A percentile compares a stretch with the other conserved stretches of the same genome.
Conservation (phyloP, 2,797 vertebrate species). For the Cryptoprocta ferox region DNA sequence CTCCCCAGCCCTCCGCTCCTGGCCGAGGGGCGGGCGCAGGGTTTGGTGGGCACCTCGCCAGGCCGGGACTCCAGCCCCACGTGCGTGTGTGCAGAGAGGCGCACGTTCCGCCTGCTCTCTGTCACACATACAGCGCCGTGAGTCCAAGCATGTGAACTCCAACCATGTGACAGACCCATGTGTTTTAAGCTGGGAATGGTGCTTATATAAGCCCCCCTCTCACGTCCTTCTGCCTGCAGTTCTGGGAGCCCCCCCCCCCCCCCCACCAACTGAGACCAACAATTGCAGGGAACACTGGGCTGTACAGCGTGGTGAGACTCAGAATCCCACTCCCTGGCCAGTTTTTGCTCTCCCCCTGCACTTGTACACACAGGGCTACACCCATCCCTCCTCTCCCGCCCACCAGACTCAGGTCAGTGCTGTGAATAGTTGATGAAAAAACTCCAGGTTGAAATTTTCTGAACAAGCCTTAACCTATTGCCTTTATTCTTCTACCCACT, state of each 20-base stretch:
- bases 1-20: background rate
- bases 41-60: rapidly evolving
- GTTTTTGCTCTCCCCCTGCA: background rate
- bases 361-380: rapidly evolving
- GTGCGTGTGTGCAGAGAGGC: rapidly evolving
- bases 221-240: background rate
- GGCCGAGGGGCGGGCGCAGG: rapidly evolving
- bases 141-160: background rate
- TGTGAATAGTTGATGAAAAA: background rate
- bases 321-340: background rate
- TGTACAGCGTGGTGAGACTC: background rate
- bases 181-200: background rate
- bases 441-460: background rate
- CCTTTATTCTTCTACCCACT: background rate
- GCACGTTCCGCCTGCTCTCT: too few relatives aligned
- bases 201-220: background rate
- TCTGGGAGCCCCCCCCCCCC: background rate
- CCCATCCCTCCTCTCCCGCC: background rate
- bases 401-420: background rate
- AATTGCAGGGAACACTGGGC: background rate
- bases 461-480: background rate
- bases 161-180: background rate
- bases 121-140: background rate
- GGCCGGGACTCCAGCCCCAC: background rate
- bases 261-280: background rate